Base-by-base conservation (phyloP, 2,797 vertebrate species). In the Chaetodon trifasciatus region DNA sequence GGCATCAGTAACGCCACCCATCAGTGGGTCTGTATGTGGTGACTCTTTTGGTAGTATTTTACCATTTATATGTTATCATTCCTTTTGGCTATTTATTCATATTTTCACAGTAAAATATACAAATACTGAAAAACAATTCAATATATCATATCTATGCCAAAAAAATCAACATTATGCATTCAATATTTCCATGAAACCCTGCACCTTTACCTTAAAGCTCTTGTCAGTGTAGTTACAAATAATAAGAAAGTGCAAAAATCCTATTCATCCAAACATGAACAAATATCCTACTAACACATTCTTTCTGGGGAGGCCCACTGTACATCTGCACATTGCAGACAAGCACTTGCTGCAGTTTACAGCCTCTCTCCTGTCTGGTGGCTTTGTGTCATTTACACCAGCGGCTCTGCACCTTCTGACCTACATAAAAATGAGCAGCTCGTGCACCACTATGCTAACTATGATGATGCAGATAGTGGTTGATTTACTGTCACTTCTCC, bases 371-470 rank as follows among this genome's bases (percentile, higher is more conserved):
- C 52, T 61, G 74, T 32, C 76, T 77, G 78, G 53, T 83, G 83
- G 77, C 69, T 74, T 76, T 11, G 55, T 70, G 81, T 86, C 80
- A 82, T 76, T 79, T 40, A 71, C 78, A 87, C 74, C 61, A 61
- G 76, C 75, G 8, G 71, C 66, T 79, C 71, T 78, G 81, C 85
- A 87, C 79, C 80, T 91, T 87, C 72, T 87, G 88, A 93, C 88
- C 86, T 88, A 92, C 70, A 92, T 88, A 81, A 72, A 80, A 69
- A 73, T 4, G 23, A 85, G 73, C 78, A 37, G 68, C 78, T 69
- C 64, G 7, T 66, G 37, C 84, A 81, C 65, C 76, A n/a, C 68
- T 50, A 75, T 73, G 83, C n/a, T 57, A 78, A 76, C 69, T 19
- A 35, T 5, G 53, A 21, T 57, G 80, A 75, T 57, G 68, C 76